phyloP scores from a whole-genome alignment of 2,113 vertebrate genomes.

The Odocoileus virginianus region DNA sequence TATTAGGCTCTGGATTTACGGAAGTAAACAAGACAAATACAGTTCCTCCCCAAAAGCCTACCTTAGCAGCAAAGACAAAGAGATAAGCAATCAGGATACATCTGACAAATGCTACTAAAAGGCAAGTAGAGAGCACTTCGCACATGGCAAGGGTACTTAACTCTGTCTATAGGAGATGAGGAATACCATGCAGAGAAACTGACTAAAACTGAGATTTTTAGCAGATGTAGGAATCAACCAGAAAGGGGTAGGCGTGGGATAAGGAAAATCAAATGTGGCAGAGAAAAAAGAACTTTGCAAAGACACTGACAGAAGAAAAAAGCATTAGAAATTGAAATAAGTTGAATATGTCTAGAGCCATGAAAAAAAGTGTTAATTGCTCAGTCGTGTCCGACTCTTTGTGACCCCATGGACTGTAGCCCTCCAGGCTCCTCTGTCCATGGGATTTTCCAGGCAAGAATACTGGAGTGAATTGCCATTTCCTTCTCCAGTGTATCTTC shows the following conservation, averaged over 20 bases:
- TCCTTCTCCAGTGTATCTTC: not conserved
- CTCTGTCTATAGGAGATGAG: not conserved
- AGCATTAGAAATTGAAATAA: not conserved
- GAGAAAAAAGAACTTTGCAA: not conserved
- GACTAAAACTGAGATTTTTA: not conserved
- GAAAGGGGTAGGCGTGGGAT: not conserved
- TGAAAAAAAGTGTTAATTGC: not conserved
- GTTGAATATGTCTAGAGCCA: not conserved
- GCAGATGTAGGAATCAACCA: not conserved
- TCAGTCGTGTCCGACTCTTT: not conserved
- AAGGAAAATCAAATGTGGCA: not conserved
- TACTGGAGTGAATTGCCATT: not conserved
- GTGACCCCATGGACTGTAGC: not conserved
- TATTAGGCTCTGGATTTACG: not conserved
- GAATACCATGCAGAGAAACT: not conserved
- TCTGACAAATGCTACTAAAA: not conserved
- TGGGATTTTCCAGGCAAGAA: not conserved
- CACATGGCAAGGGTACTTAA: not conserved
- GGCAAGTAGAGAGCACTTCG: not conserved
- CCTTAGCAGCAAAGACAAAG: not conserved
- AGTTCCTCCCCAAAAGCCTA: not conserved
- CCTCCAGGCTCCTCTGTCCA: not conserved
- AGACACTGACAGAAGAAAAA: not conserved
- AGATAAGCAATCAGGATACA: not conserved
- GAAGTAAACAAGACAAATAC: conserved; percentile 11